phyloP scores from a whole-genome alignment of 2,113 vertebrate species.

The Marmota monax region DNA sequence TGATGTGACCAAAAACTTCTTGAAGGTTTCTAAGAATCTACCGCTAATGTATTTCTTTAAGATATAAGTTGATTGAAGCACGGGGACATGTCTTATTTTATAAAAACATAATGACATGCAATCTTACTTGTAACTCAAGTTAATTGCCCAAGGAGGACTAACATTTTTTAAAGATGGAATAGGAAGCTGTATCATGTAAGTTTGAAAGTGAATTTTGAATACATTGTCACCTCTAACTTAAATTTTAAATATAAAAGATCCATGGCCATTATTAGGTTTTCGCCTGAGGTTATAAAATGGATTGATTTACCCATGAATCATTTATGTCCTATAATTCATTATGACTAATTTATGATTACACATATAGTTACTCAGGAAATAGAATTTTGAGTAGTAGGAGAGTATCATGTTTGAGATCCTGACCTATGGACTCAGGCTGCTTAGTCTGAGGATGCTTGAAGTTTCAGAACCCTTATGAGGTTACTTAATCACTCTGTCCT shows the following conservation, averaged over 20 bases:
- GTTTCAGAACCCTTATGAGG: not conserved
- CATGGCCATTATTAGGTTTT: not conserved
- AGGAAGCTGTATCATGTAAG: not conserved
- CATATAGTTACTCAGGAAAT: not conserved
- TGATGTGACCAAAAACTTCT: conserved; percentile 63
- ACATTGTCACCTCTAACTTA: conserved; percentile 48
- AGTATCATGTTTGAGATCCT: not conserved
- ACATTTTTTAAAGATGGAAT: conserved; percentile 45
- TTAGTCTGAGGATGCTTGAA: not conserved
- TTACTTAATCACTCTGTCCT: not conserved
- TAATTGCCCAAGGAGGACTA: conserved; percentile 77
- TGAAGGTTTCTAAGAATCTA: conserved; percentile 54
- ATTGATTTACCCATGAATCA: not conserved
- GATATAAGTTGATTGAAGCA: conserved; percentile 72
- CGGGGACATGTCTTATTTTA: conserved; percentile 63
- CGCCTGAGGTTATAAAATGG: not conserved
- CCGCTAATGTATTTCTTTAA: conserved; percentile 53
- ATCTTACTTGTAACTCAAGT: conserved; percentile 57
- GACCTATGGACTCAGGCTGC: not conserved
- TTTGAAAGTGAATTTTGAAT: conserved; percentile 42
- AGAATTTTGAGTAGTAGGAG: not conserved
- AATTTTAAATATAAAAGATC: conserved; percentile 41
- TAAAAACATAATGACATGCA: conserved; percentile 46
- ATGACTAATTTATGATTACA: conserved; percentile 17
- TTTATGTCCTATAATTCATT: conserved; percentile 41